Evolutionary conservation across 2,888 invertebrate species (phyloP), one percentile per base, ranked within the genome.

Genomic region (Sarcophaga variegata): DNA sequence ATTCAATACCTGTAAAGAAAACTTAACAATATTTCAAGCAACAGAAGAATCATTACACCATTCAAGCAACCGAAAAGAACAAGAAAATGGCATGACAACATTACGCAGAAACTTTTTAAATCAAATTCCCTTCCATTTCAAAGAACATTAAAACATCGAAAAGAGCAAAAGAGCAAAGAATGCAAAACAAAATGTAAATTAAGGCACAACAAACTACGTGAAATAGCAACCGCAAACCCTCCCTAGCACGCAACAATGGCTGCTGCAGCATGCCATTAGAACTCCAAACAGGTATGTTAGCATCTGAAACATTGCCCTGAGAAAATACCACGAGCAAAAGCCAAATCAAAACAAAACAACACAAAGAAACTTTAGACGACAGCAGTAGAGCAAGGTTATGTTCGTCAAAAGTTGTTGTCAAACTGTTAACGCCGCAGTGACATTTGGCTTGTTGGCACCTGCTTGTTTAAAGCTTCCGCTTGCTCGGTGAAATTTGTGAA

Each of bases 391-490:
- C 37, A 37, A 37, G 37, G 37, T 37, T 37, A 37, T 37, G 37
- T 27, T 5, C 27, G 27, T 27, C 27, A 27, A 27, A 27, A 27
- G 3, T 27, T 27, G 4, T 27, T 27, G 27, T 37, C 37, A 85
- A 85, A 85, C 77, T 81, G 63, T 78, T 78, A 25, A 60, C 84
- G 66, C 6, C 37, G 0, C 37, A 37, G 20, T 81, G 70, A 75
- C 74, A 79, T 60, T 85, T 81, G 72, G 77, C 45, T 78, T 74
- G 85, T 74, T 81, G 71, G 67, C 81, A 85, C 78, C 70, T 81
- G 37, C 17, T 85, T 78, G 81, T 78, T 78, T 70, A 70, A 66
- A 22, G 75, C 74, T 79, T 85, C 78, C 85, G 66, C 78, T 60
- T 72, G 37, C 45, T 47, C n/a, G 37, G 5, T 60, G 63, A 25